A percentile compares a stretch with the other conserved stretches of the same genome.
These are phyloP conservation scores for Psylliodes chrysocephalus DNA, from an alignment of 2,888 invertebrate genomes.

Conservation along the genomic window DNA sequence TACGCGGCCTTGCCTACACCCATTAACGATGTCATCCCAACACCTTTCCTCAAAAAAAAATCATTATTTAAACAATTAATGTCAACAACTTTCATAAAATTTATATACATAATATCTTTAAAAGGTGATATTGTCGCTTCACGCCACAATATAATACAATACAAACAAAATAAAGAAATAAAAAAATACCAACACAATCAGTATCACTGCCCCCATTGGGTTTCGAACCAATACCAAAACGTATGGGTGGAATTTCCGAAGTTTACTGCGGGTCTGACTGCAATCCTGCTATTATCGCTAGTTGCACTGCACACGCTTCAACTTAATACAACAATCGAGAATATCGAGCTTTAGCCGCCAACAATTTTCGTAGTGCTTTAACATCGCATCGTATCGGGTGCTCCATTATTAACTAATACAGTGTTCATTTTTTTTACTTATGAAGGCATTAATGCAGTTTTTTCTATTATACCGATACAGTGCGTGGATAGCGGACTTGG, in stretches of 20 bases:
- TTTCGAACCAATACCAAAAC: not conserved
- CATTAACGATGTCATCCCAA: not conserved
- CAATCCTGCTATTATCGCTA: not conserved
- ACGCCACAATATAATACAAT: too few species aligned
- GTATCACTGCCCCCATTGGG: not conserved
- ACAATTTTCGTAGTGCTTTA: not conserved
- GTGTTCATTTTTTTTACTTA: not conserved
- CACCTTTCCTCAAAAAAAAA: not conserved
- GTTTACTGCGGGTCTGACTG: not conserved
- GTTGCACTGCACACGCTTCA: not conserved
- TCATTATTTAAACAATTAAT: too few species aligned
- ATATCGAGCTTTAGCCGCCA: too few species aligned
- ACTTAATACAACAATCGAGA: too few species aligned
- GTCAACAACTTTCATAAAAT: too few species aligned
- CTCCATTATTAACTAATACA: too few species aligned
- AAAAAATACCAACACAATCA: not conserved
- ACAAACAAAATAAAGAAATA: not conserved
- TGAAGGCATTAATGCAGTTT: not conserved
- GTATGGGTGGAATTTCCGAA: not conserved
- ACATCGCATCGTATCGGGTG: too few species aligned
- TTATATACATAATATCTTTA: not conserved
- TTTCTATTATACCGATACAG: not conserved
- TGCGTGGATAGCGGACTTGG: not conserved
- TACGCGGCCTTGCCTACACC: too few species aligned
- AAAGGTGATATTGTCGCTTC: too few species aligned